Base-by-base conservation (phyloP, 1,140 invertebrate genomes). In the Drosophila cardini region DNA sequence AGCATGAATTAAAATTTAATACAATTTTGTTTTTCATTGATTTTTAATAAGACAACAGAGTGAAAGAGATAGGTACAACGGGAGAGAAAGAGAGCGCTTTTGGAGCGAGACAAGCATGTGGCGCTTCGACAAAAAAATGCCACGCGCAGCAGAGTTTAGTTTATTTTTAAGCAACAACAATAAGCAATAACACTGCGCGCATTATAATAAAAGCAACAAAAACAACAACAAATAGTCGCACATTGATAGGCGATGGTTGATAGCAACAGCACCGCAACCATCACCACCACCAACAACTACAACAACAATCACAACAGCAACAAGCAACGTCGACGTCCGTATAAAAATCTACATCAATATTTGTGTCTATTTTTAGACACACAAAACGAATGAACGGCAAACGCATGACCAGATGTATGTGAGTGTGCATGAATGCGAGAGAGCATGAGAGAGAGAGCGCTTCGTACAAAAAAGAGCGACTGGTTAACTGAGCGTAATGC, bases 101-200 rank as follows among this genome's bases (percentile, higher is more conserved):
- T 40, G 11, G 11, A 50, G 18, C 9, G 43, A 55, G 30, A 46
- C 55, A 45, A 50, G 8, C 45, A 69, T 61, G 58, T 50, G 57
- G 50, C 58, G 56, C 50, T 63, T 57, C 32, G 48, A 70, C 34
- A 61, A 58, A 69, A 78, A 86, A 87, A 72, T 80, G 84, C 73
- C 84, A 89, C 84, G 85, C 84, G 84, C 84, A 90, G 74, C 46
- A 72, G 52, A 77, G 80, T 80, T 89, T 89, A 84, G 80, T 84
- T 89, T 89, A 89, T 89, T 89, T 89, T 89, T 80, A 89, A 84
- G 71, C 77, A 89, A 90, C 80, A 89, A 87, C 84, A 89, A 89
- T 61, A 55, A 75, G 38, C 46, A 70, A 34, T 63, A 68, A 76
- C 67, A 72, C 50, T 63, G 38, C 71, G 65, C 78, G 82, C 83